phyloP scores from a whole-genome alignment of 1,140 invertebrate species.

The Brachionus rubens region DNA sequence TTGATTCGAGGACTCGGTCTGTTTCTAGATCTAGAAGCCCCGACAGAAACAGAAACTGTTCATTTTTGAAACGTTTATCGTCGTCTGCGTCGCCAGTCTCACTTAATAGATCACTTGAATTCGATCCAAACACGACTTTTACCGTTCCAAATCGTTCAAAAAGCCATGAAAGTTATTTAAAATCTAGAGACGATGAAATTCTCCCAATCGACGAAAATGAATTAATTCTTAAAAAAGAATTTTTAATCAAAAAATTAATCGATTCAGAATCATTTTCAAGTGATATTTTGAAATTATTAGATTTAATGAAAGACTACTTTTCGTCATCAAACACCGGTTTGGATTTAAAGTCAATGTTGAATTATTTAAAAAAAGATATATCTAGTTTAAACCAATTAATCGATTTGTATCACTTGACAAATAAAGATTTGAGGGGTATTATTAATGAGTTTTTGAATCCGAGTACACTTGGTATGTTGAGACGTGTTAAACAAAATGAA shows the following conservation, averaged over 20 bases:
- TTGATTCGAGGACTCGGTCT: not conserved
- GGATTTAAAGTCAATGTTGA: not conserved
- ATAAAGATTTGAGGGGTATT: not conserved
- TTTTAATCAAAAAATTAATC: constrained; percentile 20
- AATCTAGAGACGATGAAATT: not conserved
- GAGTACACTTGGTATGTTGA: not conserved
- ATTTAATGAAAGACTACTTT: not conserved
- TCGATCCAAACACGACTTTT: not conserved
- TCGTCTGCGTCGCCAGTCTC: constrained; percentile 8
- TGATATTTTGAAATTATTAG: not conserved
- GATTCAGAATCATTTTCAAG: constrained; percentile 30
- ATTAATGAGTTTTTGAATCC: constrained; percentile 1
- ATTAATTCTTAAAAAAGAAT: constrained; percentile 20
- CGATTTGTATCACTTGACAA: constrained; percentile 28
- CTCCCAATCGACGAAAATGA: constrained; percentile 2
- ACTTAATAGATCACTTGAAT: not conserved
- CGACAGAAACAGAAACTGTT: constrained; percentile 6
- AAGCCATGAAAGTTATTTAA: constrained; percentile 23
- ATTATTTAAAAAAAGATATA: constrained; percentile 18
- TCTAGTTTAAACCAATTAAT: constrained; percentile 20
- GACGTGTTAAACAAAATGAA: constrained; percentile 14
- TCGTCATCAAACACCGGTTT: not conserved
- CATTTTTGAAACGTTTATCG: not conserved
- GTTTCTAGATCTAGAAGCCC: not conserved
- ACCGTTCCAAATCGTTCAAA: not conserved